Percentiles rank a stretch among this genome's conserved stretches.
These are phyloP conservation scores for Seira sanloemensis DNA, from an alignment of 2,888 invertebrate genomes.

Conservation along the genomic window DNA sequence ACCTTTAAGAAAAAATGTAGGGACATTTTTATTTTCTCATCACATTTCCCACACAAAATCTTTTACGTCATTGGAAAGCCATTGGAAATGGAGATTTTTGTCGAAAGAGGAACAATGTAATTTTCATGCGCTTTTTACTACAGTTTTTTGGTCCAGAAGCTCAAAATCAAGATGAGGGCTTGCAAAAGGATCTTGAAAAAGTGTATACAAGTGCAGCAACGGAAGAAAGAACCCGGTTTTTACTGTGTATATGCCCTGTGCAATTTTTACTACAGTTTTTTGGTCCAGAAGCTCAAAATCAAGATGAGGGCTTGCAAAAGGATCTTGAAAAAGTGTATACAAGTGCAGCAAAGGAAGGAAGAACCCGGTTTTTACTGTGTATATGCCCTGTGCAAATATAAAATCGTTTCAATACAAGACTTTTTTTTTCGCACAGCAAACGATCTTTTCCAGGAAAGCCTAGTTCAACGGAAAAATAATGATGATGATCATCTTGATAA, in stretches of 20 bases:
- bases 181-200: background rate
- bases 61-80: background rate
- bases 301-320: constrained; percentile 5
- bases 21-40: background rate
- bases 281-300: background rate
- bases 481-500: background rate
- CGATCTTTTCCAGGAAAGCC: background rate
- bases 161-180: constrained; percentile 14
- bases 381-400: background rate
- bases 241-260: constrained; percentile 1
- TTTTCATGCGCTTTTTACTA: too few relatives aligned
- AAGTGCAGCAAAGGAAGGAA: background rate
- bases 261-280: too few relatives aligned
- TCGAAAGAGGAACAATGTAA: constrained; percentile 1
- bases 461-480: too few relatives aligned
- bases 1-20: constrained; percentile 27
- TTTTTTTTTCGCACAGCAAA: background rate
- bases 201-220: background rate
- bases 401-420: background rate
- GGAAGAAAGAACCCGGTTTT: too few relatives aligned
- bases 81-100: background rate
- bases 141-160: constrained; percentile 10
- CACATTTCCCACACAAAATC: background rate
- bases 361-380: too few relatives aligned
- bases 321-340: background rate